Evolutionary conservation across 2,113 vertebrate genomes (phyloP).

Genomic region (Orthonyx spaldingii): DNA sequence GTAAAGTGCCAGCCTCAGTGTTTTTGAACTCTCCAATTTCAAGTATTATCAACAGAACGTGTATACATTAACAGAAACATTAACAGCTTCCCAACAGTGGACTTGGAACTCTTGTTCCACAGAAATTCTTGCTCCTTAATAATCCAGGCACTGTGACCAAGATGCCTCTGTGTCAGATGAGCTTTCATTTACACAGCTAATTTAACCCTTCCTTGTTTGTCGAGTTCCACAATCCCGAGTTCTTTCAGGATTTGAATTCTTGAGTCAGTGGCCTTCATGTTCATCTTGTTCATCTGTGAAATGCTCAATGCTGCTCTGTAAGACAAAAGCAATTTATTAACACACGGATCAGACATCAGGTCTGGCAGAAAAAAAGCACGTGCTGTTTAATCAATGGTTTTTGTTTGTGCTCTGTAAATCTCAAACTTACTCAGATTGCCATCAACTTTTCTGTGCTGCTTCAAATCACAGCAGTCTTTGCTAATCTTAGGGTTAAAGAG

Average conservation of each 20-base stretch:
- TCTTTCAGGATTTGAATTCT: neutral
- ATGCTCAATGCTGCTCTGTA: neutral
- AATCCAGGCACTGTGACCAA: neutral
- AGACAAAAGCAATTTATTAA: neutral
- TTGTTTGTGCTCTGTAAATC: neutral
- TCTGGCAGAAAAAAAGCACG: neutral
- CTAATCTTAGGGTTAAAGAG: neutral
- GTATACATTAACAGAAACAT: neutral
- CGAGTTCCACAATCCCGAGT: neutral
- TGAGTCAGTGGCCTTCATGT: neutral
- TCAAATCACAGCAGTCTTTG: neutral
- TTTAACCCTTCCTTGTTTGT: neutral
- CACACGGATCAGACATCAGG: neutral
- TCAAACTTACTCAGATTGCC: neutral
- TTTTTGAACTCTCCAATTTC: neutral
- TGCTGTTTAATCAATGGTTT: neutral
- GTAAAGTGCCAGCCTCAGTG: neutral
- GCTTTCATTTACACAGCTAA: neutral
- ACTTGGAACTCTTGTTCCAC: neutral
- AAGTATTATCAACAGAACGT: neutral
- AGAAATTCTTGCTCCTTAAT: neutral
- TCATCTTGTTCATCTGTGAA: neutral
- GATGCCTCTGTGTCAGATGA: neutral
- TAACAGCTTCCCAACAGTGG: neutral
- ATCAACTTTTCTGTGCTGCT: neutral